Base-by-base conservation (phyloP, 2,113 vertebrate species). In the Arizona elegans region DNA sequence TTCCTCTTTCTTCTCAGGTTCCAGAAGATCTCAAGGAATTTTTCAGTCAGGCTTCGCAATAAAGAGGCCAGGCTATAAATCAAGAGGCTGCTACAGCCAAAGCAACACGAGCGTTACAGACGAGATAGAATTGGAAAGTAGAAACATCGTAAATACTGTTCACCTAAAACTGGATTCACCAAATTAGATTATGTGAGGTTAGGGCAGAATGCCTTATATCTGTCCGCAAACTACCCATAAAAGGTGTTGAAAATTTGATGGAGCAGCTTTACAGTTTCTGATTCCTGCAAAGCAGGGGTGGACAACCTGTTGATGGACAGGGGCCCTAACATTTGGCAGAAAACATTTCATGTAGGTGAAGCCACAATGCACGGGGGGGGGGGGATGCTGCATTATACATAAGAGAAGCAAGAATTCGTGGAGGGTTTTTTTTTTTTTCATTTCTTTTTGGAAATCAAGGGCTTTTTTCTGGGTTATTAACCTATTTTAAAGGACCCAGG, bases 11-110 rank as follows among this genome's bases (percentile, higher is more conserved):
- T 70, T 29, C 11, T 8, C 93, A 94, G 93, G 86, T 91, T 17
- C 93, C 93, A 13, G 23, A 53, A 6, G 92, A 88, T 6, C 26
- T 94, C 29, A 88, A 89, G 86, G 92, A 92, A 23, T 94, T 92
- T 87, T 94, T 94, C 86, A 23, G 53, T 24, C 65, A 23, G 33
- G 7, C 58, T 13, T 29, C 17, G 5, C 3, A 89, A 50, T 86
- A 92, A 88, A 85, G 50, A 58, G 23, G 11, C 13, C 11, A 2
- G 0, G 8, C 10, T 50, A 47, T 21, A 19, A 91, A 52, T 52
- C 47, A n/a, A 81, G 52, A 52, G 0, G 1, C 23, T 13, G n/a
- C 21, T 33, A 3, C 23, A 26, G 29, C 54, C n/a, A 8, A 54
- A 55, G 24, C 55, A 55, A 23, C 24, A 23, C 1, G 43, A 12